Evolutionary conservation across 2,888 invertebrate genomes (phyloP).

Genomic region (Encarsia formosa): DNA sequence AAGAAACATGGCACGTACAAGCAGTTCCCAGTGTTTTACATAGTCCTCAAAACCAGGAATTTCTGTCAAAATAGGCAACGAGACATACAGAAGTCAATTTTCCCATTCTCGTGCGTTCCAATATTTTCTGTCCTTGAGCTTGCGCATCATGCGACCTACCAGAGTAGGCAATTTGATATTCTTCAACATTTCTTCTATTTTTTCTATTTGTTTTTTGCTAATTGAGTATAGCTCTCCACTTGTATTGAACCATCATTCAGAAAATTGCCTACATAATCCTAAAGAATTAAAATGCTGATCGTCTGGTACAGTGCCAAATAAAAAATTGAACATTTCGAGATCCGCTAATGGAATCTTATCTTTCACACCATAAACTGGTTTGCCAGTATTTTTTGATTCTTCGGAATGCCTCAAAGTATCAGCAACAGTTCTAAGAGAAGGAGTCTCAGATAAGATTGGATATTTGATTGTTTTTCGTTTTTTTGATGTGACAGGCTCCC

Average conservation of each 20-base stretch:
- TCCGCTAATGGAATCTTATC: slow-evolving; percentile 7
- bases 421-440: neutral
- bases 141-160: too few species aligned
- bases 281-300: slow-evolving; percentile 18
- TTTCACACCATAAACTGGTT: slow-evolving; percentile 12
- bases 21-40: neutral
- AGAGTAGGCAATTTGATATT: too few species aligned
- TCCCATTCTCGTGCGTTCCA: too few species aligned
- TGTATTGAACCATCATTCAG: slow-evolving; percentile 18
- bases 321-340: slow-evolving; percentile 22
- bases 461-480: slow-evolving; percentile 3
- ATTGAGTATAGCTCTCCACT: too few species aligned
- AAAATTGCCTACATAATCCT: slow-evolving; percentile 18
- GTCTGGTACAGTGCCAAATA: slow-evolving; percentile 23
- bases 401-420: neutral
- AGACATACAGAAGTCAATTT: neutral
- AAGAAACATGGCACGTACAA: neutral
- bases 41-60: neutral
- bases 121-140: neutral
- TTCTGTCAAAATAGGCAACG: neutral
- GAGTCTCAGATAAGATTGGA: neutral
- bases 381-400: neutral
- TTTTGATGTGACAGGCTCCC: neutral
- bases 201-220: too few species aligned
- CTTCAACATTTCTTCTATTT: too few species aligned